Conservation (phyloP, 1,140 invertebrate genomes). For the Dendroctonus valens region DNA sequence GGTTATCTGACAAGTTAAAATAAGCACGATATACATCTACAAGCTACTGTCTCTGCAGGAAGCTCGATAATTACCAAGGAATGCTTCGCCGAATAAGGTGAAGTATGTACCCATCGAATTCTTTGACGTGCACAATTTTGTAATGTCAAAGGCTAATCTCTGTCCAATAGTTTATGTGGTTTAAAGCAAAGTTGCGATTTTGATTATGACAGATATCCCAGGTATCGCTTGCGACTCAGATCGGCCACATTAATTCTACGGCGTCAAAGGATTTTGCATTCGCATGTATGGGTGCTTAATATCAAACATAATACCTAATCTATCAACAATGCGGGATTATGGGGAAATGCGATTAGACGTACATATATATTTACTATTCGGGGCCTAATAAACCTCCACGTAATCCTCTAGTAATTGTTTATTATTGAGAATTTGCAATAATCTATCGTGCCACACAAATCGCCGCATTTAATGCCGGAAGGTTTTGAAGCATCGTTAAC, state of each 20-base stretch:
- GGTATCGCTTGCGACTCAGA: conserved; percentile 16
- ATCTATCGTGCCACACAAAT: conserved; percentile 20
- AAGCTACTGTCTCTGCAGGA: conserved; percentile 32
- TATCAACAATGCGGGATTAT: conserved; percentile 34
- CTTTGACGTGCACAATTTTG: conserved; percentile 30
- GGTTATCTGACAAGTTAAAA: conserved; percentile 23
- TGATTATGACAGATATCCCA: conserved; percentile 25
- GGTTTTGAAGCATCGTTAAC: conserved; percentile 19
- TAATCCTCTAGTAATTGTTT: conserved; percentile 31
- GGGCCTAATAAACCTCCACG: conserved; percentile 27
- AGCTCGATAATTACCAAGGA: conserved; percentile 25
- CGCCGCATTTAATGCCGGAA: conserved; percentile 16
- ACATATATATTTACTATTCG: conserved; percentile 31
- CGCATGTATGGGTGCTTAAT: conserved; percentile 18
- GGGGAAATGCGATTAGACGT: conserved; percentile 29
- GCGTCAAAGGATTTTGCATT: conserved; percentile 30
- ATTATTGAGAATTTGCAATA: conserved; percentile 27
- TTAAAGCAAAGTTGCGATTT: conserved; percentile 15
- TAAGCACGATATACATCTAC: conserved; percentile 22
- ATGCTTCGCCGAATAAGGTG: conserved; percentile 15
- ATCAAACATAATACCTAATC: conserved; percentile 29
- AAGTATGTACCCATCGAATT: conserved; percentile 24
- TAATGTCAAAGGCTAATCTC: conserved; percentile 20
- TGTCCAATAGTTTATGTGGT: conserved; percentile 15
- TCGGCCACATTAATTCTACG: conserved; percentile 20